Conservation (phyloP, 2,797 vertebrate genomes). For the Gephyroberyx darwinii region DNA sequence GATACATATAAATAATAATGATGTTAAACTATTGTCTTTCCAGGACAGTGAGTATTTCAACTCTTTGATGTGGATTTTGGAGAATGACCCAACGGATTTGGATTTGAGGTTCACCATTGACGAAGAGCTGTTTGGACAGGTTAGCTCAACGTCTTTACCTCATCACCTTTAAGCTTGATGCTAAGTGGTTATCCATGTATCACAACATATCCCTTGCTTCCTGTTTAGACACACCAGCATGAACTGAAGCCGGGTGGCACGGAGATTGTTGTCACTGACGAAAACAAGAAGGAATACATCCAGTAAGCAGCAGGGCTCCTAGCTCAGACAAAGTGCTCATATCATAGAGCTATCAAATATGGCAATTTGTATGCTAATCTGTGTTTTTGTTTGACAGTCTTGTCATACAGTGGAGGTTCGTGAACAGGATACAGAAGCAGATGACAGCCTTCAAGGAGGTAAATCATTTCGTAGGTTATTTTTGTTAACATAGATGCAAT, state of each 20-base stretch:
- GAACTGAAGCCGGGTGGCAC: slow-evolving; percentile 90
- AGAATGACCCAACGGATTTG: slow-evolving; percentile 94
- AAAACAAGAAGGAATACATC: slow-evolving; percentile 97
- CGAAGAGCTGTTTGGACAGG: slow-evolving; percentile 98
- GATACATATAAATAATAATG: neutral
- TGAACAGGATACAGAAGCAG: slow-evolving; percentile 95
- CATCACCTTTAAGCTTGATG: neutral
- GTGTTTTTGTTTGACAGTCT: slow-evolving; percentile 80
- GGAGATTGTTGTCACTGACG: slow-evolving; percentile 92
- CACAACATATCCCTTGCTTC: neutral
- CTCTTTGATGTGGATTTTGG: slow-evolving; percentile 96
- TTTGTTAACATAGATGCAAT: neutral
- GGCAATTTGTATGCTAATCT: neutral
- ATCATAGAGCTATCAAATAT: neutral
- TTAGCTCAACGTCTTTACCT: slow-evolving; percentile 53
- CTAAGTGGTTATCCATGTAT: neutral
- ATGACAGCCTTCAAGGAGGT: slow-evolving; percentile 98
- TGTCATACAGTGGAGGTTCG: slow-evolving; percentile 99
- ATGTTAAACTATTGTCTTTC: slow-evolving; percentile 31
- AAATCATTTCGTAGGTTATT: slow-evolving; percentile 19
- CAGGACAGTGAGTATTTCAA: slow-evolving; percentile 98
- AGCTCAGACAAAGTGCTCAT: neutral
- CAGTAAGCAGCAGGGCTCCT: slow-evolving; percentile 84
- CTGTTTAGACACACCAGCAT: slow-evolving; percentile 91
- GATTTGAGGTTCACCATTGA: slow-evolving; percentile 95